These are phyloP conservation scores for Macrotrachela quadricornifera DNA, from an alignment of 1,140 invertebrate species.

Conservation along the genomic window DNA sequence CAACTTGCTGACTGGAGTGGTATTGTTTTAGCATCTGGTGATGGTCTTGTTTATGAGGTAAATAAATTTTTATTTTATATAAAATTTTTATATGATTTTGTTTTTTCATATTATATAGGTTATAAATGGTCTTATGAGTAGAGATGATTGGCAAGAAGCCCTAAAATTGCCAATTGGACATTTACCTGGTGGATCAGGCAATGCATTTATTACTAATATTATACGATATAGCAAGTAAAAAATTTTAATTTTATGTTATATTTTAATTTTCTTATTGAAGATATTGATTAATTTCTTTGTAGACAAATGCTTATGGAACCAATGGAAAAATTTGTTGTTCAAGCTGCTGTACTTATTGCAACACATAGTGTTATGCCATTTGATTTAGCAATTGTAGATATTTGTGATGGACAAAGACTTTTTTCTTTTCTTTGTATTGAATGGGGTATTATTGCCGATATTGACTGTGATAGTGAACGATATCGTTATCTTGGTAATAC, in stretches of 20 bases:
- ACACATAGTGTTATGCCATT: slow-evolving; percentile 38
- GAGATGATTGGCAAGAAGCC: slow-evolving; percentile 61
- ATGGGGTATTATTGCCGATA: slow-evolving; percentile 79
- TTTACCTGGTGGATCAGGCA: slow-evolving; percentile 79
- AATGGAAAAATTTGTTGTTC: too few relatives aligned
- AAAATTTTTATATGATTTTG: too few relatives aligned
- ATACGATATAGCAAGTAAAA: too few relatives aligned
- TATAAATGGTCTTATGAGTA: slow-evolving; percentile 63
- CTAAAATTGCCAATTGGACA: slow-evolving; percentile 56
- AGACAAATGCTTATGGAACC: too few relatives aligned
- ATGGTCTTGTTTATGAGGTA: slow-evolving; percentile 70
- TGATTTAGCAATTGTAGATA: slow-evolving; percentile 49
- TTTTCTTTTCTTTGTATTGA: slow-evolving; percentile 79
- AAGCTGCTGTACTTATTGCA: too few relatives aligned
- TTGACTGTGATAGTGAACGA: slow-evolving; percentile 87
- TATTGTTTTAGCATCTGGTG: slow-evolving; percentile 68
- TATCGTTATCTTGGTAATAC: slow-evolving; percentile 42
- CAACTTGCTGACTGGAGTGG: slow-evolving; percentile 13
- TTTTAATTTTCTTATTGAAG: slow-evolving; percentile 28
- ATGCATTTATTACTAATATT: slow-evolving; percentile 32
- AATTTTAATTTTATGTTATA: slow-evolving; percentile 48
- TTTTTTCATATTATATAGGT: slow-evolving; percentile 11
- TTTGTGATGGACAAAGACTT: slow-evolving; percentile 36
- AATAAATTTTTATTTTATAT: slow-evolving; percentile 55
- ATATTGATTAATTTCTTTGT: too few relatives aligned